phyloP scores from a whole-genome alignment of 2,797 vertebrate species.

The Takifugu ocellatus region DNA sequence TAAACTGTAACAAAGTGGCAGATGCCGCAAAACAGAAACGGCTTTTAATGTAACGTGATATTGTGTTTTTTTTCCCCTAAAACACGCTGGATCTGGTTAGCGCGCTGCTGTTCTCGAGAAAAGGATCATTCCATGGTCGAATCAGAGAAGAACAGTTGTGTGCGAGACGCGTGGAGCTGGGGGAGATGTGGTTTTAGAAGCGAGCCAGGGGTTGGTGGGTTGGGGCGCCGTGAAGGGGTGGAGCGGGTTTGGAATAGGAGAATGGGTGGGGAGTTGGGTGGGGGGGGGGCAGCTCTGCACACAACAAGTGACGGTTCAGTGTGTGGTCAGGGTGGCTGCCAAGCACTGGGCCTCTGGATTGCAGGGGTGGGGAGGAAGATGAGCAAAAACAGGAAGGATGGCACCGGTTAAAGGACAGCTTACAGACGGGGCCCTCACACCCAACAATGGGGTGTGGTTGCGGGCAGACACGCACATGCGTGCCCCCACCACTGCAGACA shows the following conservation, averaged over 20 bases:
- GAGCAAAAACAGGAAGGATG: constrained; percentile 82
- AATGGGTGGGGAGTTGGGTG: constrained; percentile 16
- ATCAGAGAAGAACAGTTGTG: constrained; percentile 59
- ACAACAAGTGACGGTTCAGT: constrained; percentile 78
- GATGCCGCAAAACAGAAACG: constrained; percentile 44
- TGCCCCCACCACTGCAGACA: constrained; percentile 27
- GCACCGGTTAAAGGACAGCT: constrained; percentile 76
- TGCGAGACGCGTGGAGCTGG: constrained; percentile 47
- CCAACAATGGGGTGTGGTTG: constrained; percentile 31
- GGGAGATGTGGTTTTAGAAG: constrained; percentile 61
- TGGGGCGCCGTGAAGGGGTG: constrained; percentile 37
- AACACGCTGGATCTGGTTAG: constrained; percentile 54
- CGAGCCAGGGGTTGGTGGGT: constrained; percentile 50
- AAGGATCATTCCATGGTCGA: constrained; percentile 53
- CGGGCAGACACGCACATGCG: constrained; percentile 5
- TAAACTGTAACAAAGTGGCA: constrained; percentile 21
- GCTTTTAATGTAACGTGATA: constrained; percentile 31
- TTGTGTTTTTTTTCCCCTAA: constrained; percentile 5
- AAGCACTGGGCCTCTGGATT: constrained; percentile 74
- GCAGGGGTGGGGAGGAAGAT: constrained; percentile 66
- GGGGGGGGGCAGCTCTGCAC: constrained; percentile 41
- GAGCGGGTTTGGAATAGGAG: constrained; percentile 50
- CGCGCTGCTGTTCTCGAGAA: constrained; percentile 24
- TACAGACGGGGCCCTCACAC: constrained; percentile 58
- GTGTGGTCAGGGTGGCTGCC: constrained; percentile 77